phyloP scores from a whole-genome alignment of 2,797 vertebrate genomes.

The Acestrorhynchus altus region DNA sequence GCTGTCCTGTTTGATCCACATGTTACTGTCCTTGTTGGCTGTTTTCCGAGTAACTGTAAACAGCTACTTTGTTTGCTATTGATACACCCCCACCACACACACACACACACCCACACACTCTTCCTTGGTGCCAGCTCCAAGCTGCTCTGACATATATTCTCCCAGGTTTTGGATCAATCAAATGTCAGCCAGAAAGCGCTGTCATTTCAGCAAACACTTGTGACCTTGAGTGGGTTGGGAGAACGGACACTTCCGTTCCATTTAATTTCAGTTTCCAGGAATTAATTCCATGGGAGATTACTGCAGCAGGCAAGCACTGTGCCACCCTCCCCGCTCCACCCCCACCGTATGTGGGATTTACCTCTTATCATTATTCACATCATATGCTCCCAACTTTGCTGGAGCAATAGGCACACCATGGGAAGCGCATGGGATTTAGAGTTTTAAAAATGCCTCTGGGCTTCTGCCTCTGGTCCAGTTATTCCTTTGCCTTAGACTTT shows the following conservation, averaged over 20 bases:
- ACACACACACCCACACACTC: not conserved
- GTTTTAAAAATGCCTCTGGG: conserved; percentile 8
- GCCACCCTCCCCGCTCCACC: not conserved
- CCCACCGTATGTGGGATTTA: conserved; percentile 60
- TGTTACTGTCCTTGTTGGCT: not conserved
- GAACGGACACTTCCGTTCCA: conserved; percentile 55
- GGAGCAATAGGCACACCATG: conserved; percentile 2
- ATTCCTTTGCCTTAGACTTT: not conserved
- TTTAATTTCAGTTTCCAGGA: conserved; percentile 75
- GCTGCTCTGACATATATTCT: conserved; percentile 31
- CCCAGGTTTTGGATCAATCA: conserved; percentile 34
- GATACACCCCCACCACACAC: not conserved
- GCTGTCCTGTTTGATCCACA: not conserved
- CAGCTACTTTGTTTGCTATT: not conserved
- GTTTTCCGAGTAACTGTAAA: not conserved
- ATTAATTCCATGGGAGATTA: conserved; percentile 74
- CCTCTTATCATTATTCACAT: conserved; percentile 63
- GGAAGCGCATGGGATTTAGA: conserved; percentile 14
- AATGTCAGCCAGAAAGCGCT: conserved; percentile 10
- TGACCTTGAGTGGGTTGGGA: conserved; percentile 69
- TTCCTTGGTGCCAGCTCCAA: conserved; percentile 24
- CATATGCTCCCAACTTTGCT: conserved; percentile 27
- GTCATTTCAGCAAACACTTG: conserved; percentile 32
- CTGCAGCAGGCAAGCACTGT: conserved; percentile 61
- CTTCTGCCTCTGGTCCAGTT: not conserved